Evolutionary conservation across 2,888 invertebrate species (phyloP).

Genomic region (Anodontia alba): DNA sequence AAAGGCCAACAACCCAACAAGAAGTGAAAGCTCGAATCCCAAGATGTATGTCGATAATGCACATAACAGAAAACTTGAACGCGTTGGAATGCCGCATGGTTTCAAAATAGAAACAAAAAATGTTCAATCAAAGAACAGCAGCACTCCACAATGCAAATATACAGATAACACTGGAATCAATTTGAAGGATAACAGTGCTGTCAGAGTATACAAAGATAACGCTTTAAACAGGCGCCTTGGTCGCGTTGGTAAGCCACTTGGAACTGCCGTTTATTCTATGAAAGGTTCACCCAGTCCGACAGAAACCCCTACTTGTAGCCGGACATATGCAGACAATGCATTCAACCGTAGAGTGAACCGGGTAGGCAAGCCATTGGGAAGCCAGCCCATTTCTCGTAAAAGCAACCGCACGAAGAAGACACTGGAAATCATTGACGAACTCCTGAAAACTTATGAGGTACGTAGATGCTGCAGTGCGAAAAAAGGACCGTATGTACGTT

Average conservation of each 20-base stretch:
- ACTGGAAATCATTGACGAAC: background rate
- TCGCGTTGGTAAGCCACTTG: constrained; percentile 46
- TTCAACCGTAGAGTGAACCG: constrained; percentile 23
- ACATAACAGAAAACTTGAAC: background rate
- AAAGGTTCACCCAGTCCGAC: background rate
- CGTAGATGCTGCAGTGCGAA: no score
- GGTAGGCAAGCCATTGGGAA: constrained; percentile 35
- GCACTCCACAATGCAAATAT: no score
- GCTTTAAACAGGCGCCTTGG: constrained; percentile 43
- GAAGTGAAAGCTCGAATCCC: no score
- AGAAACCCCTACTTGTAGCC: no score
- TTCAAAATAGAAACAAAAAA: no score
- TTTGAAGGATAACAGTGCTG: background rate
- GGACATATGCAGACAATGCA: background rate
- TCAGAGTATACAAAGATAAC: constrained; percentile 34
- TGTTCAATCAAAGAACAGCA: no score
- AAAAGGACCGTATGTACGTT: no score
- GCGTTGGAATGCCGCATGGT: background rate
- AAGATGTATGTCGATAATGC: background rate
- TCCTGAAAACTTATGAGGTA: no score
- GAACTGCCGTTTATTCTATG: constrained; percentile 36
- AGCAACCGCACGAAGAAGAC: background rate
- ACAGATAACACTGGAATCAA: no score
- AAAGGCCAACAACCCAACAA: no score
- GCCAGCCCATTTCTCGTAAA: constrained; percentile 6